Evolutionary conservation across 2,113 vertebrate species (phyloP), one percentile per base, ranked within the genome.

Genomic region (Percina caprodes): DNA sequence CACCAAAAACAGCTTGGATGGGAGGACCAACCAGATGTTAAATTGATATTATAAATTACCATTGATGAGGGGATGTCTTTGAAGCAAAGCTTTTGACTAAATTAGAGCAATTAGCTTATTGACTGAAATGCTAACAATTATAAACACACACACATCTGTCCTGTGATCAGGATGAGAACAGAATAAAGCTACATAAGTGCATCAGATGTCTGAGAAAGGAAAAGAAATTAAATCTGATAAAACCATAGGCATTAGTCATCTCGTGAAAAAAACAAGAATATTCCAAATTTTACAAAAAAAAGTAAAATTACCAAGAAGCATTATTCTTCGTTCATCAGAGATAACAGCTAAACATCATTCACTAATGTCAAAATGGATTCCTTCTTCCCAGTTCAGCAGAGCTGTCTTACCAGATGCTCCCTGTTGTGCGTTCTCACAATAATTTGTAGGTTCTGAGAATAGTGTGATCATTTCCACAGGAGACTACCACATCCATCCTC

Each of bases 391-490:
- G 69, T 79, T 72, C 23, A 71, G 77, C 55, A 55, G 45, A 73
- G 65, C 52, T 54, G 42, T 74, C 60, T 70, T 77, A 75, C 30
- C 73, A 86, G 66, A 73, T 74, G 69, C 68, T 74, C 70, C 81
- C 83, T 2, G 63, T 83, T 81, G 86, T 82, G 85, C 80, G 79
- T 88, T 84, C 77, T 85, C 59, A 76, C 72, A 83, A 84, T 91
- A 85, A 90, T 91, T 90, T 88, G 75, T 86, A 71, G 80, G 81
- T 84, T 86, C 48, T 71, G 69, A 76, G 30, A 80, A 88, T 69
- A 60, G 77, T 90, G 90, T 86, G 72, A 89, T 89, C 90, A 91
- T 79, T 54, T 80, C 82, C 87, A 82, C 84, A 68, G 74, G 84
- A 88, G 87, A 86, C 75, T 62, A 73, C 70, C 74, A 72, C 85